Evolutionary conservation across 2,888 invertebrate genomes (phyloP).

Genomic region (Sisyra terminalis): DNA sequence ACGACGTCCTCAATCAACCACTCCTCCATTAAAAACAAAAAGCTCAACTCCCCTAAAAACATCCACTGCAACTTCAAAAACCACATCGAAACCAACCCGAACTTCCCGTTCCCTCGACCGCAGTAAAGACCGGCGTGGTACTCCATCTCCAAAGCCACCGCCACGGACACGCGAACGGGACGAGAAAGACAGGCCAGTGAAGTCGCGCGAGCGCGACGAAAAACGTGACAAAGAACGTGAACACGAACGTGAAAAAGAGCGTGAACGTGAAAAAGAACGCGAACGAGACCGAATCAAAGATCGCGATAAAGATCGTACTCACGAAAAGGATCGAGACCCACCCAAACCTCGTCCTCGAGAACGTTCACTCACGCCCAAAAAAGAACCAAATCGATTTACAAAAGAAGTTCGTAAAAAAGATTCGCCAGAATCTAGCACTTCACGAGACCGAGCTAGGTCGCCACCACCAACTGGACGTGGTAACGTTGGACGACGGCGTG

Average conservation of each 20-base stretch:
- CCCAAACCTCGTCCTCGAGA: conserved; percentile 20
- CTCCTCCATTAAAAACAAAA: conserved; percentile 25
- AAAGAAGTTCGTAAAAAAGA: conserved; percentile 24
- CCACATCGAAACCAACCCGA: conserved; percentile 20
- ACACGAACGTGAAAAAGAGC: conserved; percentile 23
- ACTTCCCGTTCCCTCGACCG: conserved; percentile 16
- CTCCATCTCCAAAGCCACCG: conserved; percentile 23
- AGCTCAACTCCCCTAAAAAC: conserved; percentile 17
- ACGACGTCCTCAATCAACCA: conserved; percentile 22
- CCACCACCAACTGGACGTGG: conserved; percentile 21
- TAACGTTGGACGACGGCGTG: conserved; percentile 11
- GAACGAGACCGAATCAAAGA: conserved; percentile 32
- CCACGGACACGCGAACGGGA: conserved; percentile 19
- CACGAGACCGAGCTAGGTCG: conserved; percentile 21
- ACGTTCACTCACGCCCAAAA: conserved; percentile 24
- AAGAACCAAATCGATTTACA: conserved; percentile 17
- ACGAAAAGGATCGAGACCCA: conserved; percentile 22
- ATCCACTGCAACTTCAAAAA: conserved; percentile 15
- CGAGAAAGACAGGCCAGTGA: conserved; percentile 22
- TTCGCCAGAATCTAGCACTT: conserved; percentile 26
- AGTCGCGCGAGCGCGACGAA: conserved; percentile 22
- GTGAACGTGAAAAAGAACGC: conserved; percentile 23
- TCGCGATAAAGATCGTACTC: conserved; percentile 18
- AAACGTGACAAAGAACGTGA: conserved; percentile 28
- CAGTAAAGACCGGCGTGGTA: conserved; percentile 23